A percentile compares a stretch with the other conserved stretches of the same genome.
These are phyloP conservation scores for Esox lucius DNA, from an alignment of 2,797 vertebrate species.

Conservation along the genomic window DNA sequence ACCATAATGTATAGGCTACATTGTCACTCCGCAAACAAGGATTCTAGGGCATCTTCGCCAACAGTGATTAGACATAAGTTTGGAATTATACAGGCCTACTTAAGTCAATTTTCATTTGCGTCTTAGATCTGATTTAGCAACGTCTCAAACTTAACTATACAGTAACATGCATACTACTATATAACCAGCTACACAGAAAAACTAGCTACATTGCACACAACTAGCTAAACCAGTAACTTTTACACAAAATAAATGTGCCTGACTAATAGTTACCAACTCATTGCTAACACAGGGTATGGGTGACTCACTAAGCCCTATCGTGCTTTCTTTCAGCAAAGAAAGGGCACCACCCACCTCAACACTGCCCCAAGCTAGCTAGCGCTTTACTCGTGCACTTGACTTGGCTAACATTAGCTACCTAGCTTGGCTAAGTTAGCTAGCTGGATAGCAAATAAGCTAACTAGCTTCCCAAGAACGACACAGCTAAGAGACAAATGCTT, in stretches of 20 bases:
- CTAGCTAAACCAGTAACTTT: neutral
- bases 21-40: neutral
- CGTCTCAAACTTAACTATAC: neutral
- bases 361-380: slow-evolving; percentile 7
- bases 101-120: too few relatives aligned
- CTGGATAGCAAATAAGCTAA: slow-evolving; percentile 45
- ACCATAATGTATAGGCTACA: neutral
- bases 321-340: slow-evolving; percentile 27
- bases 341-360: slow-evolving; percentile 50
- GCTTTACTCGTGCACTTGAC: neutral
- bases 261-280: neutral
- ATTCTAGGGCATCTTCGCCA: too few relatives aligned
- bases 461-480: neutral
- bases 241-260: neutral
- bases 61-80: neutral
- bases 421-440: slow-evolving; percentile 20
- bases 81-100: neutral
- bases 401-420: neutral
- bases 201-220: neutral
- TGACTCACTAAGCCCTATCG: slow-evolving; percentile 38
- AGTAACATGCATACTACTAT: neutral
- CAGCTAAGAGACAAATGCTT: neutral
- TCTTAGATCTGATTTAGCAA: neutral
- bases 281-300: neutral
- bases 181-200: neutral